phyloP scores from a whole-genome alignment of 2,797 vertebrate species.

The Chelon auratus region DNA sequence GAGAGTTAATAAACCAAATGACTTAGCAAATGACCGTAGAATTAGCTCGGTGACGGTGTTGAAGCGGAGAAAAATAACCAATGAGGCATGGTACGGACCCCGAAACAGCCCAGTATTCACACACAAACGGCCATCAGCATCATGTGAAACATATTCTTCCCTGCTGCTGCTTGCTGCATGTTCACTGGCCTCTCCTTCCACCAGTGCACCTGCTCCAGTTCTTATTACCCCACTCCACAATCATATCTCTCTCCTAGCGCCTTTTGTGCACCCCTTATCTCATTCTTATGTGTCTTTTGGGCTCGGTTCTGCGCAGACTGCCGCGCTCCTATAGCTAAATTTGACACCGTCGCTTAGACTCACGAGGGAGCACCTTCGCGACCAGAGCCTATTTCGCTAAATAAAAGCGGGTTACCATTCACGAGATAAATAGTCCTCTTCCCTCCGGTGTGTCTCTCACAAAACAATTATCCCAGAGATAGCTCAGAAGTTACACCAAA shows the following conservation, averaged over 20 bases:
- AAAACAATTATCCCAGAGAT: constrained; percentile 28
- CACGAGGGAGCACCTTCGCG: constrained; percentile 19
- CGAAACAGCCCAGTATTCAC: background rate
- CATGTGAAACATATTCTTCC: constrained; percentile 12
- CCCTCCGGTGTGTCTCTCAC: constrained; percentile 6
- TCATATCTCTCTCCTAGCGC: constrained; percentile 26
- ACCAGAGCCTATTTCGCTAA: constrained; percentile 20
- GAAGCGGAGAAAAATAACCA: constrained; percentile 31
- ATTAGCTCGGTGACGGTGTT: background rate
- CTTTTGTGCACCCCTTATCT: constrained; percentile 38
- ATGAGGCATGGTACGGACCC: constrained; percentile 1
- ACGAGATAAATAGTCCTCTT: constrained; percentile 11
- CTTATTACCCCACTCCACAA: constrained; percentile 22
- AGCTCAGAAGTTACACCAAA: background rate
- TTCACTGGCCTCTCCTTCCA: constrained; percentile 17
- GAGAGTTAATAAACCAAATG: constrained; percentile 48
- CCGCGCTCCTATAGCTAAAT: constrained; percentile 16
- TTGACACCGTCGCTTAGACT: constrained; percentile 14
- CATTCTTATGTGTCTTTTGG: constrained; percentile 40
- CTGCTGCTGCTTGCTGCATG: constrained; percentile 21
- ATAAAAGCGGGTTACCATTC: constrained; percentile 35
- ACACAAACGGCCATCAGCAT: background rate
- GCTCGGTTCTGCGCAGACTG: constrained; percentile 21
- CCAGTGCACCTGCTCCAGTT: constrained; percentile 14
- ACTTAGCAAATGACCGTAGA: no score